Evolutionary conservation across 2,113 vertebrate genomes (phyloP), one percentile per base, ranked within the genome.

Genomic region (Gadus macrocephalus): DNA sequence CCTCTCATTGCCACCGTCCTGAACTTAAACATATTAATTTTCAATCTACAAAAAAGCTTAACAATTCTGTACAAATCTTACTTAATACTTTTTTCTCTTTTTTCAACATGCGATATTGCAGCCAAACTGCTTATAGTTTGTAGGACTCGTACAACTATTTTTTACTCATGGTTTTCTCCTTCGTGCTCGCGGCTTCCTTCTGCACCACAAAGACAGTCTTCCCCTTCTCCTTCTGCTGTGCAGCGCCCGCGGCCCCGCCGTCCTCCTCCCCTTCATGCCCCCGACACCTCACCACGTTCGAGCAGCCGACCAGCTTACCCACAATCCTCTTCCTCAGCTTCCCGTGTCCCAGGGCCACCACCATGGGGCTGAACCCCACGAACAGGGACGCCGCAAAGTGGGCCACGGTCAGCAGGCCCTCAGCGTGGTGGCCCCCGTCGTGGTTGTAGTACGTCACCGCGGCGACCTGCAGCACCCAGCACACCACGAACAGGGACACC

Each of bases 401-500:
- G 0, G 93, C 74, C 42, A 93, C 84, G 1, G 89, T 91, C 61
- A 93, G 85, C 73, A 93, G 85, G n/a, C 78, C 85, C 22, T 91
- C 83, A 0, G 83, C 64, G 2, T 92, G 88, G 15, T 59, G 66
- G 1, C 92, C 92, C 4, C 91, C 20, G 0, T 91, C 72, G 8
- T 92, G 85, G 84, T 93, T 93, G 73, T 92, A 93, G 72, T 93
- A 93, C 0, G 89, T 92, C 68, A 93, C 91, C 0, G 91, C 91
- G 1, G 92, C 89, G 0, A 93, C 87, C 78, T 93, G 92, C 56
- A 93, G 80, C 3, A 60, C 89, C 92, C 93, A 93, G 77, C 90
- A 91, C 56, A 85, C 75, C 38, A 93, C 89, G 2, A 93, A 93
- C 49, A 93, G 82, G 0, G 68, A 65, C 49, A 93, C 91, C 53